Percentiles rank a stretch among this genome's conserved stretches.
Evolutionary conservation across 53 echinoderm and acorn worm species (phyloP).

Genomic region (Mesocentrotus franciscanus): DNA sequence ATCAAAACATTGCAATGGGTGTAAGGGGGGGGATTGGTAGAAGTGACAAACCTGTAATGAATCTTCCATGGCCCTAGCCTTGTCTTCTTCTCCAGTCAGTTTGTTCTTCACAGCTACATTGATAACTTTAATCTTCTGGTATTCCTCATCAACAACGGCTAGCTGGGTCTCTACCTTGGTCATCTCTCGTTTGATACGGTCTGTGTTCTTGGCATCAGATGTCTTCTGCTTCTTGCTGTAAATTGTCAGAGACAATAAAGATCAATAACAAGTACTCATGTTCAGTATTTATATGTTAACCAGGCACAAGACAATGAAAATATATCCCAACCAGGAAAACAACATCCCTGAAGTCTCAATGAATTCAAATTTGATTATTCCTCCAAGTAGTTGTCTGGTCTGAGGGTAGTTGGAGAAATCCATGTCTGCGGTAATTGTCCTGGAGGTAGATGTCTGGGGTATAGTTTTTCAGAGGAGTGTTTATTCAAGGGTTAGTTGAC

Average conservation of each 20-base stretch:
- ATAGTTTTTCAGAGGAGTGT: too few relatives aligned
- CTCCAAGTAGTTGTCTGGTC: too few relatives aligned
- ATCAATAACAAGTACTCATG: not conserved
- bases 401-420: too few relatives aligned
- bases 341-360: too few relatives aligned
- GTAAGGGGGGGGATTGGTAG: not conserved
- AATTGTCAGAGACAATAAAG: not conserved
- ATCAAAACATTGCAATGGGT: too few relatives aligned
- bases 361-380: too few relatives aligned
- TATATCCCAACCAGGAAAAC: too few relatives aligned
- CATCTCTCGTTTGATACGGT: conserved; percentile 94
- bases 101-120: conserved; percentile 81
- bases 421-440: too few relatives aligned
- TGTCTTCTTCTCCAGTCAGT: conserved; percentile 84
- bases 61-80: conserved; percentile 84
- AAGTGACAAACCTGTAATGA: conserved; percentile 76
- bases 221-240: conserved; percentile 87
- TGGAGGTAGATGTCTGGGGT: too few relatives aligned
- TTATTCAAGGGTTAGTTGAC: too few relatives aligned
- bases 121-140: conserved; percentile 83
- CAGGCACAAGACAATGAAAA: not conserved
- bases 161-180: conserved; percentile 89
- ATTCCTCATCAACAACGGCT: conserved; percentile 83
- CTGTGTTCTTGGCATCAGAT: conserved; percentile 92
- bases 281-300: not conserved